phyloP scores from a whole-genome alignment of 2,113 vertebrate species.

The Nymphicus hollandicus region DNA sequence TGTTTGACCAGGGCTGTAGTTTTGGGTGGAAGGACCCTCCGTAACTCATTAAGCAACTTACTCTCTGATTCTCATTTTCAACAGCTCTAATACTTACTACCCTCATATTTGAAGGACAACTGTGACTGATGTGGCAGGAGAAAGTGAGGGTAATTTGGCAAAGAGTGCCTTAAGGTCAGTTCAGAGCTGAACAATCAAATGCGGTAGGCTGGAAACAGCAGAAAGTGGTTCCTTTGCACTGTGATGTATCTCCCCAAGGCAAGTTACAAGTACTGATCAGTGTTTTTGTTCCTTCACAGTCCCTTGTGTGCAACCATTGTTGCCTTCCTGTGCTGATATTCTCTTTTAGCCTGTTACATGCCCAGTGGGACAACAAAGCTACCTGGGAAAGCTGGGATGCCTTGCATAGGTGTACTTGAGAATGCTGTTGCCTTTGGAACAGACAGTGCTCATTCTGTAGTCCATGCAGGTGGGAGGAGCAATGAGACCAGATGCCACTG shows the following conservation, averaged over 20 bases:
- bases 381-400: not conserved
- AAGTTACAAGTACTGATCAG: not conserved
- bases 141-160: not conserved
- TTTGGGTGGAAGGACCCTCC: not conserved
- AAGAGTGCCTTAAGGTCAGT: not conserved
- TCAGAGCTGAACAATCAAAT: not conserved
- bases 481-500: not conserved
- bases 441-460: accelerated
- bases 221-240: not conserved
- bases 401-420: not conserved
- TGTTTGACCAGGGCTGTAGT: not conserved
- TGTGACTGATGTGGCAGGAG: not conserved
- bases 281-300: not conserved
- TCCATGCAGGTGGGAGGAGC: not conserved
- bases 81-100: not conserved
- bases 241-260: not conserved
- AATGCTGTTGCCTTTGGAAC: not conserved
- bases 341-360: not conserved
- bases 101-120: slow-evolving; percentile 37
- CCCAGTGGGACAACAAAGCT: not conserved
- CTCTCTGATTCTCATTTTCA: not conserved
- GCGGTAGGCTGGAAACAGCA: not conserved
- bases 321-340: not conserved
- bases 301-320: not conserved
- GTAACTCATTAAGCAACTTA: slow-evolving; percentile 27